Evolutionary conservation across 2,797 vertebrate species (phyloP), one percentile per base, ranked within the genome.

Genomic region (Loris lydekkerianus): DNA sequence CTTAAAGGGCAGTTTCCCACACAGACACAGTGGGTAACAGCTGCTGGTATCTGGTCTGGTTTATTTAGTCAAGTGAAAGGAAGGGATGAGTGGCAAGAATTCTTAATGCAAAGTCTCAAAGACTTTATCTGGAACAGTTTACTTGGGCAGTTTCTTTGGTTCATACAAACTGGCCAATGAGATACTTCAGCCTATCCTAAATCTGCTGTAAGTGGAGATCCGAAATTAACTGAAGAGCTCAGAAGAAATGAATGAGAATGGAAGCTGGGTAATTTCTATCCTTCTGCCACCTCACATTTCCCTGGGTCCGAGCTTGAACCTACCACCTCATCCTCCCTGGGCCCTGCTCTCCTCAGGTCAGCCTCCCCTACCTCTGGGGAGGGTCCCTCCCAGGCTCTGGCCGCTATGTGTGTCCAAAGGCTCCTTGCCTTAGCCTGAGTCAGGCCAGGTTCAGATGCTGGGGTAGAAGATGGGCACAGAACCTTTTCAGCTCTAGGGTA

Each of bases 271-370:
- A 58, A 29, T 49, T 11, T 58, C 18, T 23, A 5, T 53, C 17
- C 40, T 58, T n/a, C 11, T 53, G 20, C 34, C n/a, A 77, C 80
- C 61, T 56, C 61, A 31, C 21, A 60, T 25, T 40, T 40, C 56
- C 11, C 3, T 5, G 11, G 7, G 46, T n/a, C 53, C 23, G 61
- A 27, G n/a, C 61, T 34, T n/a, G 61, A 70, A 34, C 25, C 49
- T 0, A 3, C 31, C 31, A 4, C 21, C 53, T 70, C 4, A 1
- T 8, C 37, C 29, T 40, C 18, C 37, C 10, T 5, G 2, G 5
- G 1, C 23, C 29, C 10, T 1, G 1, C 14, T 86, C 29, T n/a
- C n/a, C 53, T 10, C 2, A 34, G 31, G 27, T 65, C 67, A 82
- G 81, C 29, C 37, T 61, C 56, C 10, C 78, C 46, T 46, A 2